Evolutionary conservation across 2,888 invertebrate species (phyloP), one percentile per base, ranked within the genome.

Genomic region (Drosophila falleni): DNA sequence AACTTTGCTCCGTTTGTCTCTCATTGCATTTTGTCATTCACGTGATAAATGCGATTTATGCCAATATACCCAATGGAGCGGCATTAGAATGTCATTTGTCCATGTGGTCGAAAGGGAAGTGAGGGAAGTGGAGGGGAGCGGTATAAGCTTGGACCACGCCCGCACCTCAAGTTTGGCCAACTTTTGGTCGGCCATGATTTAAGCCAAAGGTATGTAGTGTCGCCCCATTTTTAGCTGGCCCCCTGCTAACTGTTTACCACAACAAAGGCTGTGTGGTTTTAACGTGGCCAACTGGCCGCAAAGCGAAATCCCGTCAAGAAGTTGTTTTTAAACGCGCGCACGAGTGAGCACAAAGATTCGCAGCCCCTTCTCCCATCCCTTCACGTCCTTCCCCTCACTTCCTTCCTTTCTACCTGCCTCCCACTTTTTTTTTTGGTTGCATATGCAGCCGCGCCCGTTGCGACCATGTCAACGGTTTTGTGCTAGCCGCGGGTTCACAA

Each of bases 81-180:
- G 78, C 78, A 89, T 89, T 83, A 88, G 88, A 81, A 79, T 79
- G 71, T 71, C 76, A 83, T 87, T 87, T 85, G 75, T 69, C 65
- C 65, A 53, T 23, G 31, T 37, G 31, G 13, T n/a, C 13, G 35
- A 11, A 31, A 8, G 31, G 29, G 29, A 13, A 13, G 49, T 31
- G 4, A 1, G 13, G 9, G 5, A 6, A 8, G 31, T 8, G 31
- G 31, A 31, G 10, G n/a, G n/a, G 19, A 11, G 19, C 9, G 39
- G 33, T 37, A 3, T 42, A 35, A n/a, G 35, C 63, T 44, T 37
- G 9, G 55, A 29, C 60, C 64, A 64, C 68, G 51, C 79, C 79
- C 70, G 55, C 69, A 42, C 15, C 61, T 51, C 11, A 41, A 47
- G 26, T 72, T 61, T 61, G 50, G n/a, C 47, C 51, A 77, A 71